phyloP scores from a whole-genome alignment of 2,113 vertebrate genomes.

The Pedionomus torquatus region DNA sequence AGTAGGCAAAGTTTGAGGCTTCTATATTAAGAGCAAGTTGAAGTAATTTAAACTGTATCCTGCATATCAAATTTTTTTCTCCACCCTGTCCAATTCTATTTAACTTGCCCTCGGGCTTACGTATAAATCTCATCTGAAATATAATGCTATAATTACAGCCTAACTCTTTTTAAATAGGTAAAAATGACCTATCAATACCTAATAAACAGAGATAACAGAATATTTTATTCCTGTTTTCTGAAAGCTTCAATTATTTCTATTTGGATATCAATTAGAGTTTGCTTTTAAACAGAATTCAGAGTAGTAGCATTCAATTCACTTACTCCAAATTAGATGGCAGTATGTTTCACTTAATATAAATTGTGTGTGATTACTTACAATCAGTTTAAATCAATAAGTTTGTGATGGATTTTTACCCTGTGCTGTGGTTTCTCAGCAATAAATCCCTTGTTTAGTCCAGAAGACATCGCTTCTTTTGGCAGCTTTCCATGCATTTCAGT shows the following conservation, averaged over 20 bases:
- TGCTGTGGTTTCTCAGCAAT: conserved; percentile 59
- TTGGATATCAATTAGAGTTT: conserved; percentile 64
- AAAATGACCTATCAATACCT: conserved; percentile 38
- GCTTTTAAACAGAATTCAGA: conserved; percentile 65
- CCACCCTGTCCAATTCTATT: conserved; percentile 35
- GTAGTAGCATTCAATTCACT: conserved; percentile 55
- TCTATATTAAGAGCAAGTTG: not conserved
- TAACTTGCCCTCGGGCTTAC: not conserved
- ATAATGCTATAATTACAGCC: conserved; percentile 14
- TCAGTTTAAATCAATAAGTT: conserved; percentile 73
- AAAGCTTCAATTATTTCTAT: conserved; percentile 59
- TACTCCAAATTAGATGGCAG: conserved; percentile 71
- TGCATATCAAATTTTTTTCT: conserved; percentile 13
- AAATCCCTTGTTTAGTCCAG: conserved; percentile 67
- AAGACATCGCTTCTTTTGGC: conserved; percentile 51
- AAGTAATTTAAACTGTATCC: not conserved
- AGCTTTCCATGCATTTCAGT: conserved; percentile 56
- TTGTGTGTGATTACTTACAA: conserved; percentile 71
- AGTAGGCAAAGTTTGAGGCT: not conserved
- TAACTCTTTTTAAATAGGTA: conserved; percentile 25
- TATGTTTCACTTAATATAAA: conserved; percentile 73
- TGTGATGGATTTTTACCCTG: conserved; percentile 68
- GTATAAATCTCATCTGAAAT: conserved; percentile 9
- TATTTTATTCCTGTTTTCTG: conserved; percentile 49
- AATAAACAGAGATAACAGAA: not conserved